phyloP scores from a whole-genome alignment of 2,888 invertebrate genomes.

The Polia nebulosa region DNA sequence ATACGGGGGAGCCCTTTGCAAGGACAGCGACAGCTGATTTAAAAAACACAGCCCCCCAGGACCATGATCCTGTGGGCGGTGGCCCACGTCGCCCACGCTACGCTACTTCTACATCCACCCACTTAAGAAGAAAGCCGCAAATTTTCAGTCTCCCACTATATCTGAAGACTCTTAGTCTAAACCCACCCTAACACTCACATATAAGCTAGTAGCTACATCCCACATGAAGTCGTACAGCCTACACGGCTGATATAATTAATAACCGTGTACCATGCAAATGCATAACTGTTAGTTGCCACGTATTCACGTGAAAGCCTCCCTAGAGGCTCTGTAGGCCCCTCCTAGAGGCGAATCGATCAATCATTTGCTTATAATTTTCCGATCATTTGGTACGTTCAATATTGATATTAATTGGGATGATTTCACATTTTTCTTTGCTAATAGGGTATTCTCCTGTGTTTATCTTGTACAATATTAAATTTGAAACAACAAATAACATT shows the following conservation, averaged over 20 bases:
- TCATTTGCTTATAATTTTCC: slow-evolving; percentile 26
- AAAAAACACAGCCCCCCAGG: no score
- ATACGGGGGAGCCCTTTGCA: no score
- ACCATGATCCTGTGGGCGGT: no score
- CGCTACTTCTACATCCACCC: no score
- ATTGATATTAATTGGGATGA: not conserved
- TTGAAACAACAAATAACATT: no score
- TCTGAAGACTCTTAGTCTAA: not conserved
- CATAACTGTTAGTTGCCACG: slow-evolving; percentile 39
- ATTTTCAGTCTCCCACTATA: no score
- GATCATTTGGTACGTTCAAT: slow-evolving; percentile 20
- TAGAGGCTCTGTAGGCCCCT: slow-evolving; percentile 2
- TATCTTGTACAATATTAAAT: no score
- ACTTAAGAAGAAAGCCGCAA: no score
- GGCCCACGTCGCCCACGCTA: no score
- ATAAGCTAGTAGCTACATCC: slow-evolving; percentile 4
- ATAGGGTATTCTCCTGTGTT: no score
- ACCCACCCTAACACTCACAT: not conserved
- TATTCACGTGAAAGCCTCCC: slow-evolving; percentile 7
- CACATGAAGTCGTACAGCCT: slow-evolving; percentile 18
- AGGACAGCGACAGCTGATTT: no score
- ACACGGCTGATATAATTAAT: slow-evolving; percentile 58
- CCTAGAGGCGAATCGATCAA: slow-evolving; percentile 34
- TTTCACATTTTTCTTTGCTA: not conserved
- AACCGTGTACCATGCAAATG: slow-evolving; percentile 64